Evolutionary conservation across 2,113 vertebrate genomes (phyloP).

Genomic region (Apeltes quadracus): DNA sequence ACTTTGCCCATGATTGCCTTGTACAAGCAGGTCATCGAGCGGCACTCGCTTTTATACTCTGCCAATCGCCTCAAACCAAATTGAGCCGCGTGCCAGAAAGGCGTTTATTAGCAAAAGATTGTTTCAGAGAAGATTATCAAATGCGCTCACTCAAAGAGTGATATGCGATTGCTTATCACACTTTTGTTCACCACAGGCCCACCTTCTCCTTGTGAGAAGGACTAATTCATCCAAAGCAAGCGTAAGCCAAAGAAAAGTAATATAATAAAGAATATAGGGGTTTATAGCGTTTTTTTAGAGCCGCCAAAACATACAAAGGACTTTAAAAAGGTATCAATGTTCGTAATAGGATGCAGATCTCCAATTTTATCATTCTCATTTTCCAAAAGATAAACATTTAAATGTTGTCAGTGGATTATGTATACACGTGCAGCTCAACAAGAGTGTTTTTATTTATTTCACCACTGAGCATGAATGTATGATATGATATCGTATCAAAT

Average conservation of each 20-base stretch:
- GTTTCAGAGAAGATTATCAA: constrained; percentile 28
- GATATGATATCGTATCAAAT: constrained; percentile 7
- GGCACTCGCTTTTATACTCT: constrained; percentile 56
- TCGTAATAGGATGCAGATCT: constrained; percentile 1
- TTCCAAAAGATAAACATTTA: neutral
- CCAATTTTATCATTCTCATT: neutral
- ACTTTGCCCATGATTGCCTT: constrained; percentile 65
- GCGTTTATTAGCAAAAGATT: constrained; percentile 62
- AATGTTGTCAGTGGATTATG: neutral
- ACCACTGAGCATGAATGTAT: neutral
- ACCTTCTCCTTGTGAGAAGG: constrained; percentile 60
- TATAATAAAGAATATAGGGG: neutral
- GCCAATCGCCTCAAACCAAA: neutral
- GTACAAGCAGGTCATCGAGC: constrained; percentile 32
- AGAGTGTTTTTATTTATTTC: constrained; percentile 14
- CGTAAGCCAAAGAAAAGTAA: constrained; percentile 11
- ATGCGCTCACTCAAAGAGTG: constrained; percentile 20
- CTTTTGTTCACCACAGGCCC: constrained; percentile 14
- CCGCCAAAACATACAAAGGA: constrained; percentile 3
- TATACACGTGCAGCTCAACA: neutral
- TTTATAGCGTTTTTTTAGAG: neutral
- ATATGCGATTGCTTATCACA: constrained; percentile 54
- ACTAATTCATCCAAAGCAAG: constrained; percentile 14
- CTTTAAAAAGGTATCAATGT: constrained; percentile 3
- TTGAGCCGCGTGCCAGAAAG: constrained; percentile 20